A percentile compares a stretch with the other conserved stretches of the same genome.
These are phyloP conservation scores for Capreolus pygargus DNA, from an alignment of 2,113 vertebrate genomes.

Conservation along the genomic window DNA sequence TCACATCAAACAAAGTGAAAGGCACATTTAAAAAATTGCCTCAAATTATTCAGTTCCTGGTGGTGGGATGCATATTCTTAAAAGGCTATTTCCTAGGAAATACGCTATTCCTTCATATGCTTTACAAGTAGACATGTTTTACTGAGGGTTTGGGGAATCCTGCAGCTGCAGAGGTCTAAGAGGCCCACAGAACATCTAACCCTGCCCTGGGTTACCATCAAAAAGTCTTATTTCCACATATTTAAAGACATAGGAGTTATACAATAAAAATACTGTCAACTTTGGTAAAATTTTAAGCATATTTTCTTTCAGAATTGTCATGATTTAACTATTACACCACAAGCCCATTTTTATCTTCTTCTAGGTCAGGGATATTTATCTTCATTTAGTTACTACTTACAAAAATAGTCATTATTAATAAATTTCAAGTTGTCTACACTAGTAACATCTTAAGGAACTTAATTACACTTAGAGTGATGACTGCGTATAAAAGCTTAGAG, in stretches of 20 bases:
- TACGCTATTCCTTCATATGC: background rate
- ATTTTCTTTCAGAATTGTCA: background rate
- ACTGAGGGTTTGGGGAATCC: background rate
- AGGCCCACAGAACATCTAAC: background rate
- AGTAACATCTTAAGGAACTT: background rate
- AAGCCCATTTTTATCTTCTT: background rate
- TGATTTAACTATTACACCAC: background rate
- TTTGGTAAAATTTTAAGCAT: background rate
- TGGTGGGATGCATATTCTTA: background rate
- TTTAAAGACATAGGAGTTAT: background rate
- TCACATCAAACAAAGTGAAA: background rate
- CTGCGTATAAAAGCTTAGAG: background rate
- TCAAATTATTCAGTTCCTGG: background rate
- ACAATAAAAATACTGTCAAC: background rate
- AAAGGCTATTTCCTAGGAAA: background rate
- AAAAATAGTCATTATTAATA: background rate
- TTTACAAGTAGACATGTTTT: background rate
- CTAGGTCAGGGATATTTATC: background rate
- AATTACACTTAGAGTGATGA: background rate
- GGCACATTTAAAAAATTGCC: background rate
- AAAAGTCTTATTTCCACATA: background rate
- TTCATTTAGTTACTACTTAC: background rate
- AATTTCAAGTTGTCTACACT: background rate
- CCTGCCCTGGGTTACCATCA: background rate
- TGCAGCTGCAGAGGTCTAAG: background rate